A percentile compares a stretch with the other conserved stretches of the same genome.
Conservation (phyloP, 2,113 vertebrate species). For the Ailuropoda melanoleuca region DNA sequence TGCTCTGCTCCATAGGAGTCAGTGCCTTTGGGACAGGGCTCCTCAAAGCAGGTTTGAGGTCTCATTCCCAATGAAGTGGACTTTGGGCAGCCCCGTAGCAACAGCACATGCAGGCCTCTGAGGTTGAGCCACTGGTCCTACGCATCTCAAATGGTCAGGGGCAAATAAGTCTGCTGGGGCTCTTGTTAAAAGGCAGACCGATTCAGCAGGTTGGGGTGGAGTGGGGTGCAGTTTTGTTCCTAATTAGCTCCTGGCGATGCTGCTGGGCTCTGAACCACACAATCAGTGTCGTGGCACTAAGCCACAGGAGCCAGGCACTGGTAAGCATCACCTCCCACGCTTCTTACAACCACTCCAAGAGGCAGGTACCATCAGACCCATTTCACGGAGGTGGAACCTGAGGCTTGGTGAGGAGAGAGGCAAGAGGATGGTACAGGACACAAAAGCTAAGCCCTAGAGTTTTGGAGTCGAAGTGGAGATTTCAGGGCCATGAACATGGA, state of each 20-base stretch:
- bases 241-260: neutral
- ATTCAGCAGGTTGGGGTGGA: neutral
- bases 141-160: neutral
- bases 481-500: neutral
- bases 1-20: neutral
- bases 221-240: neutral
- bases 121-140: neutral
- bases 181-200: neutral
- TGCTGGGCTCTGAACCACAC: neutral
- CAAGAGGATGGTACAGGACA: neutral
- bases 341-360: neutral
- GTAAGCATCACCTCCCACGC: neutral
- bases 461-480: neutral
- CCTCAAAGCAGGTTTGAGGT: neutral
- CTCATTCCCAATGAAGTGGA: neutral
- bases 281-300: neutral
- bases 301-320: neutral
- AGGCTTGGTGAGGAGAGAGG: neutral
- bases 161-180: neutral
- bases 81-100: neutral
- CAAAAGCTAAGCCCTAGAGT: neutral
- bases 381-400: neutral
- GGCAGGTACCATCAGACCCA: neutral
- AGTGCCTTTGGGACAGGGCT: neutral
- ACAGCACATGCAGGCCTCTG: accelerated